Conservation (phyloP, 2,888 invertebrate genomes). For the Tridacna crocea region DNA sequence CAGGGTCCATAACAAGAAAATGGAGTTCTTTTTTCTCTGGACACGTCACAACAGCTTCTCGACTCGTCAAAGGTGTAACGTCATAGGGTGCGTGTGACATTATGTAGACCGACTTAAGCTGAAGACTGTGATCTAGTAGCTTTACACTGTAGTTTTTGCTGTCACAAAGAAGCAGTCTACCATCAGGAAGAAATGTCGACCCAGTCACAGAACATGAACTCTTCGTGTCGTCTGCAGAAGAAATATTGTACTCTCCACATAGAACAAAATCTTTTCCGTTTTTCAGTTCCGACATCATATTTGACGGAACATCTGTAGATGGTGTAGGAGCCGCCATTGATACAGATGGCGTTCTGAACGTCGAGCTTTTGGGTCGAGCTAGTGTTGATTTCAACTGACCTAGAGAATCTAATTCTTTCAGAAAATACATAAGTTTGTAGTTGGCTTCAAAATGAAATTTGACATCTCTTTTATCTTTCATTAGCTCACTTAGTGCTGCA, state of each 20-base stretch:
- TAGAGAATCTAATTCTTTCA: constrained; percentile 40
- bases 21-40: constrained; percentile 48
- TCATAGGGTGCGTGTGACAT: constrained; percentile 37
- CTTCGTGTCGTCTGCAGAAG: constrained; percentile 35
- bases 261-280: constrained; percentile 32
- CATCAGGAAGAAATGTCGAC: constrained; percentile 44
- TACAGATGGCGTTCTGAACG: constrained; percentile 11
- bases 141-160: constrained; percentile 39
- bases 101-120: constrained; percentile 33
- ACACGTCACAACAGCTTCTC: constrained; percentile 39
- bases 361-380: constrained; percentile 10
- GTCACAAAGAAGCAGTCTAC: constrained; percentile 45
- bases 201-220: constrained; percentile 30
- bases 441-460: constrained; percentile 39
- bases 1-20: constrained; percentile 46
- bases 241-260: constrained; percentile 38
- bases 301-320: constrained; percentile 25
- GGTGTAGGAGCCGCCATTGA: constrained; percentile 21
- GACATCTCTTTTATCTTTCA: constrained; percentile 38
- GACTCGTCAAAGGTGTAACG: constrained; percentile 38
- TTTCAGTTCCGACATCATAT: constrained; percentile 37
- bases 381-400: constrained; percentile 38
- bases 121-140: constrained; percentile 40
- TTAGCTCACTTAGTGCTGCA: constrained; percentile 9
- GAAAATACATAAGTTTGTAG: constrained; percentile 37